Evolutionary conservation across 2,797 vertebrate species (phyloP).

Genomic region (Amphiprion clarkii): DNA sequence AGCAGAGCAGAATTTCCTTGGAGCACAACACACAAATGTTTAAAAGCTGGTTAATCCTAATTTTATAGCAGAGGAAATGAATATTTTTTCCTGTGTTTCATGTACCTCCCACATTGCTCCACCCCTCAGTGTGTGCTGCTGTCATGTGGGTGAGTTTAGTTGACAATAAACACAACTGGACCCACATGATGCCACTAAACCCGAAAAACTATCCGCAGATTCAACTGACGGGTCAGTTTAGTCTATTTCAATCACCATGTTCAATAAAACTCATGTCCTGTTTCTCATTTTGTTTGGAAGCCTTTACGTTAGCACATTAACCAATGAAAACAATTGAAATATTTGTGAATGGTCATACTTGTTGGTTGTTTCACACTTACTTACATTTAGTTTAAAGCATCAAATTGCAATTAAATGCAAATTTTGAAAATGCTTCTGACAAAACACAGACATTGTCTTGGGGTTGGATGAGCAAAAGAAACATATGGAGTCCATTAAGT

Average conservation of each 20-base stretch:
- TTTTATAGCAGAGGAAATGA: constrained; percentile 33
- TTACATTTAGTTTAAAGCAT: background rate
- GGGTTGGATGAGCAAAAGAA: too few relatives aligned
- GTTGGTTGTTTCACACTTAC: background rate
- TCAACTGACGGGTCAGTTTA: background rate
- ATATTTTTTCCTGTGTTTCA: constrained; percentile 10
- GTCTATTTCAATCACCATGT: background rate
- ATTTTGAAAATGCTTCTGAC: too few relatives aligned
- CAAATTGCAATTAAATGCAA: background rate
- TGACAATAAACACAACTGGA: background rate
- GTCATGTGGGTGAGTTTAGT: background rate
- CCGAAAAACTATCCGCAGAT: background rate
- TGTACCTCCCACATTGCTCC: constrained; percentile 66
- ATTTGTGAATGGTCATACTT: background rate
- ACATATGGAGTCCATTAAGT: too few relatives aligned
- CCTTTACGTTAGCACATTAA: background rate
- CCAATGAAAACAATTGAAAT: too few relatives aligned
- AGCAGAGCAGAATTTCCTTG: constrained; percentile 5
- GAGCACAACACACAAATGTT: background rate
- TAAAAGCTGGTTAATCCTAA: background rate
- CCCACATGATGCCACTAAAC: background rate
- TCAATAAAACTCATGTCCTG: background rate
- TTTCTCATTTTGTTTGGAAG: background rate
- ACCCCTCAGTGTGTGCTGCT: constrained; percentile 37
- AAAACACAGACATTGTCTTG: too few relatives aligned